A percentile compares a stretch with the other conserved stretches of the same genome.
Conservation (phyloP, 2,113 vertebrate species). For the Strigops habroptila region DNA sequence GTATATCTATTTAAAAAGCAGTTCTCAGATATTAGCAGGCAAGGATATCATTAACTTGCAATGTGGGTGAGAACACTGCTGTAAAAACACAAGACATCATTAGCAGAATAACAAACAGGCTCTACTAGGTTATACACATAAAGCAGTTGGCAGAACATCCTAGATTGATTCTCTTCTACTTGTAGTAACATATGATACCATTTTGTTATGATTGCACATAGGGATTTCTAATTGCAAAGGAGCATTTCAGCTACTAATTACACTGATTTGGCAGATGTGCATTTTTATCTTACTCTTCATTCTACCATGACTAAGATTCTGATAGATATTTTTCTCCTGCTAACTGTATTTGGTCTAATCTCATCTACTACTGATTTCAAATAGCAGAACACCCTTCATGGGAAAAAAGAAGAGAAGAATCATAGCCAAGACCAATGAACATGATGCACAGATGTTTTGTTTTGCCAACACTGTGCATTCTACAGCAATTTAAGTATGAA, state of each 20-base stretch:
- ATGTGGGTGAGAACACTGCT: background rate
- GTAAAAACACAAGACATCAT: background rate
- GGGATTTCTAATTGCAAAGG: background rate
- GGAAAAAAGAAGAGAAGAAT: background rate
- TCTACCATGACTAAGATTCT: background rate
- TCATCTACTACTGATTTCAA: background rate
- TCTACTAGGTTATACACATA: background rate
- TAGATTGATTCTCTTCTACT: background rate
- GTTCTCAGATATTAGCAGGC: background rate
- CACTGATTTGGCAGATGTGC: background rate
- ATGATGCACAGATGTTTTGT: background rate
- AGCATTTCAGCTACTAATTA: background rate
- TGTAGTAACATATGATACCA: background rate
- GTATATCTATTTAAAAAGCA: conserved; percentile 5
- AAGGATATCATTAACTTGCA: background rate
- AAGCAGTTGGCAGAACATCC: background rate
- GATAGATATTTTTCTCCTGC: background rate
- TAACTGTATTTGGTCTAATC: background rate
- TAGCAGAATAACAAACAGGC: background rate
- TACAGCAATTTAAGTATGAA: background rate
- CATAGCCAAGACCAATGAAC: background rate
- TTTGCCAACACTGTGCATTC: background rate
- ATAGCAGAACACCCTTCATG: background rate
- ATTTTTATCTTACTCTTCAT: background rate
- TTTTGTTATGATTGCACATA: background rate